Conservation (phyloP, 1,140 invertebrate species). For the Drosophila sechellia region DNA sequence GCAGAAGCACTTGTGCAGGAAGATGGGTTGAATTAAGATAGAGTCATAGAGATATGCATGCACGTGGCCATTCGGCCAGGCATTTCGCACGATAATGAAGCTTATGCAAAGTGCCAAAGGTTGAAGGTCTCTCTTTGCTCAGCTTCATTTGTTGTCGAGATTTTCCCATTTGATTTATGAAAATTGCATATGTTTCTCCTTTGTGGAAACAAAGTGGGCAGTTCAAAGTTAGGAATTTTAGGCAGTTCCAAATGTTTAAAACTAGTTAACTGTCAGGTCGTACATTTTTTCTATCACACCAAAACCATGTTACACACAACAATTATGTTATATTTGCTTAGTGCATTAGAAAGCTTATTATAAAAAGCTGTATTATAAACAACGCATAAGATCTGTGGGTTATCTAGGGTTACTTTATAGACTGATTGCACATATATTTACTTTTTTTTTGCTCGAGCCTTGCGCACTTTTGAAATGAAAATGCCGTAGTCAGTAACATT, state of each 20-base stretch:
- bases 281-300: neutral
- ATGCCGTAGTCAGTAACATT: neutral
- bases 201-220: constrained; percentile 7
- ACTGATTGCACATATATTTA: neutral
- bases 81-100: constrained; percentile 35
- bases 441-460: neutral
- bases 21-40: constrained; percentile 20
- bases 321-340: too few species aligned
- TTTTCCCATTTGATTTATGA: constrained; percentile 26
- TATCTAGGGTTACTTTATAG: neutral
- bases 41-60: constrained; percentile 17
- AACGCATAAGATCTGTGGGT: neutral
- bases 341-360: too few species aligned
- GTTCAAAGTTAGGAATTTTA: neutral
- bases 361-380: too few species aligned
- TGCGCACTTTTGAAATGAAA: neutral
- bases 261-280: neutral
- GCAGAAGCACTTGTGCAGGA: constrained; percentile 17
- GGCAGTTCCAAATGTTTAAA: neutral
- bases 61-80: constrained; percentile 9
- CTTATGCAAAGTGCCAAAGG: constrained; percentile 33
- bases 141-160: constrained; percentile 12
- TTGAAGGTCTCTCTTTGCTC: constrained; percentile 20
- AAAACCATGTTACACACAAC: too few species aligned
- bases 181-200: constrained; percentile 22